phyloP scores from a whole-genome alignment of 2,113 vertebrate genomes.

The Galbula dea region DNA sequence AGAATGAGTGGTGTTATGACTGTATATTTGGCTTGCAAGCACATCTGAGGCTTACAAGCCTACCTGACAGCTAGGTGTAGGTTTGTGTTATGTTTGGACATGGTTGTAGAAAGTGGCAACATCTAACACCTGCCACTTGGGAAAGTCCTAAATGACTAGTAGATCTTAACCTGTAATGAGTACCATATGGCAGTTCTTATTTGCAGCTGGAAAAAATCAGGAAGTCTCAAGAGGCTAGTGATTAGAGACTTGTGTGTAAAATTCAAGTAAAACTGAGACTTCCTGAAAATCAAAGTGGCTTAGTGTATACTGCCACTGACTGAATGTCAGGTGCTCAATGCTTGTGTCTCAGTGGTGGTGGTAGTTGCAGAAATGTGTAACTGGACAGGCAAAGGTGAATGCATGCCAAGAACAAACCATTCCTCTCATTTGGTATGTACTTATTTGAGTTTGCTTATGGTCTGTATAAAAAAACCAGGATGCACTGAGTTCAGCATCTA shows the following conservation, averaged over 20 bases:
- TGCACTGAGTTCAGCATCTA: background rate
- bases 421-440: background rate
- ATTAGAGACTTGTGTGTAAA: conserved; percentile 53
- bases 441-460: background rate
- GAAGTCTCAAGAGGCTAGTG: conserved; percentile 46
- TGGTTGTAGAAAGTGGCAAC: conserved; percentile 41
- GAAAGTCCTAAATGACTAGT: conserved; percentile 41
- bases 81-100: conserved; percentile 30
- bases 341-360: background rate
- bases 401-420: background rate
- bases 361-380: background rate
- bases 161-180: conserved; percentile 56
- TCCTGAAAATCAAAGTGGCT: conserved; percentile 35
- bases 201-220: conserved; percentile 71
- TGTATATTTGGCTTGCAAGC: background rate
- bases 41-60: background rate
- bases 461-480: background rate
- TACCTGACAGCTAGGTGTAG: background rate
- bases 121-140: conserved; percentile 38
- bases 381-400: background rate
- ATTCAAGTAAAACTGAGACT: conserved; percentile 53
- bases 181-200: conserved; percentile 50
- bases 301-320: background rate
- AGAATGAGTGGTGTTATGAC: background rate
- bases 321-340: background rate